Base-by-base conservation (phyloP, 1,140 invertebrate species). In the Planococcus citri region DNA sequence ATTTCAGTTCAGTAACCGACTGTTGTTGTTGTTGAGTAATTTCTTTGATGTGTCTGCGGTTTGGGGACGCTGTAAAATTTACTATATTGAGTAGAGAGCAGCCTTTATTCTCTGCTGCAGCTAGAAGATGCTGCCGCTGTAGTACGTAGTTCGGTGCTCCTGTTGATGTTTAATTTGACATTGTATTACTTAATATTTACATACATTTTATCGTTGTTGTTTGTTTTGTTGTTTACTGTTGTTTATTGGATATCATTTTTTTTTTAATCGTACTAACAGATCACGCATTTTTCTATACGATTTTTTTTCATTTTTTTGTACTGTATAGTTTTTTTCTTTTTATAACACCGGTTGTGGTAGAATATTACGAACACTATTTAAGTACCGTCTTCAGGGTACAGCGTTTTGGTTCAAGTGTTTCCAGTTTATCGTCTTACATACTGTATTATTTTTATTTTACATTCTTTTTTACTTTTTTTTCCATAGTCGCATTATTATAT, bases 1-100 rank as follows among this genome's bases (percentile, higher is more conserved):
- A 27, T 64, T 64, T 64, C 60, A 64, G 60, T 64, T 64, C 60
- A 64, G 60, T 64, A 25, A 25, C 25, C 21, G 25, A 64, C 21
- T 64, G 60, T 64, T 64, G 60, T 64, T 64, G 22, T 64, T 64
- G 60, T 25, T 64, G 10, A 64, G 60, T 64, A 64, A 64, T 64
- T 64, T 64, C 60, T 64, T 64, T 64, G 60, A 64, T 64, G 60
- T 64, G 60, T 64, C 60, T 64, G 60, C 60, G 60, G 60, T 64
- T 64, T 64, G 60, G 60, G 60, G 60, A 64, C 60, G 60, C 60
- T 64, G 60, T 64, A 25, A 64, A 64, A 64, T 24, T n/a, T 64
- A 64, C 60, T 64, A 27, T n/a, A n/a, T 64, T 64, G 25, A 25
- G 60, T 64, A 64, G 60, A 64, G 60, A 64, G 60, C 60, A 64